A percentile compares a stretch with the other conserved stretches of the same genome.
These are phyloP conservation scores for Trogon melanurus DNA, from an alignment of 2,113 vertebrate species.

Conservation along the genomic window DNA sequence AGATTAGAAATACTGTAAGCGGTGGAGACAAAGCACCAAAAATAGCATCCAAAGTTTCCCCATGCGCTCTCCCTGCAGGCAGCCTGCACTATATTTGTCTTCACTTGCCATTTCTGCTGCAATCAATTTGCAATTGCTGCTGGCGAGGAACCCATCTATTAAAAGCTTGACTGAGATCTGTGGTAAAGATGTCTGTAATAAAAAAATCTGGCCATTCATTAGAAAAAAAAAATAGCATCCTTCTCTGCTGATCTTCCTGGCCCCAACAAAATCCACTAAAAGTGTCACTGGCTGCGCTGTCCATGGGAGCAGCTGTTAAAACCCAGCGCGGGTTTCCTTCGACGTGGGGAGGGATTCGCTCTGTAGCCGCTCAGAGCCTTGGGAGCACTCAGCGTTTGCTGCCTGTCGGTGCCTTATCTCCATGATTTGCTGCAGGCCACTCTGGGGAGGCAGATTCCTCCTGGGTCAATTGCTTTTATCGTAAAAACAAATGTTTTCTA, in stretches of 20 bases:
- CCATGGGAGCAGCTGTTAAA: background rate
- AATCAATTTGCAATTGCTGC: constrained; percentile 46
- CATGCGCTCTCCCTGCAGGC: background rate
- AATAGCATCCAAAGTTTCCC: constrained; percentile 15
- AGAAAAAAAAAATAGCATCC: background rate
- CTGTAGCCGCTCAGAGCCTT: background rate
- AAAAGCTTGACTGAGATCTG: constrained; percentile 23
- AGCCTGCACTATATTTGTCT: constrained; percentile 68
- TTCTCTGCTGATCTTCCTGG: background rate
- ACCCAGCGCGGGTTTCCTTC: background rate
- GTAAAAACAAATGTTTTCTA: constrained; percentile 37
- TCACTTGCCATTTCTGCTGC: constrained; percentile 67
- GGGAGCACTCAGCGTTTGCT: background rate
- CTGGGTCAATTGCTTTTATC: constrained; percentile 17
- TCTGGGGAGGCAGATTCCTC: background rate
- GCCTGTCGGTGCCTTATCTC: background rate
- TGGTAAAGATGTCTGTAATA: background rate
- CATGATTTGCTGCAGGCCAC: background rate
- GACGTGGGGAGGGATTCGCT: background rate
- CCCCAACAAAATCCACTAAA: background rate
- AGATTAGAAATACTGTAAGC: constrained; percentile 3
- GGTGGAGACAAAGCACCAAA: constrained; percentile 47
- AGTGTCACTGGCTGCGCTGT: fast-evolving
- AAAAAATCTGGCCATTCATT: constrained; percentile 1
- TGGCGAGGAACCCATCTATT: constrained; percentile 55